Evolutionary conservation across 2,113 vertebrate genomes (phyloP).

Genomic region (Dicaeum eximium): DNA sequence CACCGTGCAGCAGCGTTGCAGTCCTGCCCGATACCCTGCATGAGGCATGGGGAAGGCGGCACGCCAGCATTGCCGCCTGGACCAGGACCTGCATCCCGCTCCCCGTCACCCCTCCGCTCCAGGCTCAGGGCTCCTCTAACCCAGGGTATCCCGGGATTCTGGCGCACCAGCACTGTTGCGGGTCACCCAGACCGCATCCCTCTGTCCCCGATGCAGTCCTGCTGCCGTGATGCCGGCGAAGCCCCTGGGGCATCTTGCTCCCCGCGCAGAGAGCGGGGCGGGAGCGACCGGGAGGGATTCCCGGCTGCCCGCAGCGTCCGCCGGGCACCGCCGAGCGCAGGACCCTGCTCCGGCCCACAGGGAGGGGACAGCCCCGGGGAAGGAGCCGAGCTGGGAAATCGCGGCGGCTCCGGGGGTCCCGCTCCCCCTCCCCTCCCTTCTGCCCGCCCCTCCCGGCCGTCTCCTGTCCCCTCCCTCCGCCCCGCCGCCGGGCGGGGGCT

Average conservation of each 20-base stretch:
- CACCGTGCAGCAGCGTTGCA: fast-evolving
- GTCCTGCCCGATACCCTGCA: no score
- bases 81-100: neutral
- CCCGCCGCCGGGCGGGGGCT: neutral
- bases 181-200: neutral
- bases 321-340: no score
- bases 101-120: neutral
- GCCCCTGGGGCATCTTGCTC: neutral
- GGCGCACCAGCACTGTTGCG: neutral
- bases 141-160: no score
- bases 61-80: fast-evolving
- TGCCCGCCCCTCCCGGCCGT: neutral
- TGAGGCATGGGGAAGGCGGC: no score
- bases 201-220: neutral
- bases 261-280: no score
- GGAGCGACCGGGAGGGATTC: neutral
- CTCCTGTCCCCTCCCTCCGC: neutral
- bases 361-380: neutral
- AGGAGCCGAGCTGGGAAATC: neutral
- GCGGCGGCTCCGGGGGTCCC: neutral
- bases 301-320: neutral
- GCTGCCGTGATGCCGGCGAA: neutral
- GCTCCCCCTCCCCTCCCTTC: neutral
- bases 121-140: no score
- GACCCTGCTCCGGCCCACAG: no score